Percentiles rank a stretch among this genome's conserved stretches.
Evolutionary conservation across 2,888 invertebrate species (phyloP).

Genomic region (Notodromas monacha): DNA sequence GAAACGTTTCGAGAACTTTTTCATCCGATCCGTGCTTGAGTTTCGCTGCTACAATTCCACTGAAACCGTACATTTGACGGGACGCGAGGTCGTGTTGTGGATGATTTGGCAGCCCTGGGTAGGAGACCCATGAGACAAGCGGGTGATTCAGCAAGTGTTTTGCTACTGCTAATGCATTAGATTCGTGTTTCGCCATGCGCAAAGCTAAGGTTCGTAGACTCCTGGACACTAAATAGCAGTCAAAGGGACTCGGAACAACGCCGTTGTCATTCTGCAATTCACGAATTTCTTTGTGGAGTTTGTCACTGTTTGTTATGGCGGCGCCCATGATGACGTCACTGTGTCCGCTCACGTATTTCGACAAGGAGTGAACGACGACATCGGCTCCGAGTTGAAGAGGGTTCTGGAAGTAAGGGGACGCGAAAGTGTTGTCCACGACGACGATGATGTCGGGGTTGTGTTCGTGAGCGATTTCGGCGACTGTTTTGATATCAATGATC

Average conservation of each 20-base stretch:
- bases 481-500: constrained; percentile 44
- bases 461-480: constrained; percentile 22
- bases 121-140: constrained; percentile 14
- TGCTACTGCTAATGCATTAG: constrained; percentile 18
- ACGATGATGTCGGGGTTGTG: constrained; percentile 20
- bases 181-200: constrained; percentile 18
- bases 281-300: constrained; percentile 31
- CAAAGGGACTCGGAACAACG: constrained; percentile 22
- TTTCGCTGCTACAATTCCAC: neutral
- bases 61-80: neutral
- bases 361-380: constrained; percentile 57
- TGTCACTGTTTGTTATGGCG: constrained; percentile 34
- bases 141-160: constrained; percentile 17
- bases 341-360: constrained; percentile 96
- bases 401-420: constrained; percentile 51
- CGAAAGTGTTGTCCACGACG: constrained; percentile 74
- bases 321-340: constrained; percentile 90
- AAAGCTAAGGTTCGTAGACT: constrained; percentile 20
- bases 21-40: neutral
- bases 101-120: constrained; percentile 14
- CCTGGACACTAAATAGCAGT: constrained; percentile 20
- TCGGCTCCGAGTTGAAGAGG: constrained; percentile 73
- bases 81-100: constrained; percentile 15
- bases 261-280: constrained; percentile 52
- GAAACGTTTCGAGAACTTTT: neutral